A percentile compares a stretch with the other conserved stretches of the same genome.
phyloP scores from a whole-genome alignment of 2,113 vertebrate genomes.

The Vireo altiloquus region DNA sequence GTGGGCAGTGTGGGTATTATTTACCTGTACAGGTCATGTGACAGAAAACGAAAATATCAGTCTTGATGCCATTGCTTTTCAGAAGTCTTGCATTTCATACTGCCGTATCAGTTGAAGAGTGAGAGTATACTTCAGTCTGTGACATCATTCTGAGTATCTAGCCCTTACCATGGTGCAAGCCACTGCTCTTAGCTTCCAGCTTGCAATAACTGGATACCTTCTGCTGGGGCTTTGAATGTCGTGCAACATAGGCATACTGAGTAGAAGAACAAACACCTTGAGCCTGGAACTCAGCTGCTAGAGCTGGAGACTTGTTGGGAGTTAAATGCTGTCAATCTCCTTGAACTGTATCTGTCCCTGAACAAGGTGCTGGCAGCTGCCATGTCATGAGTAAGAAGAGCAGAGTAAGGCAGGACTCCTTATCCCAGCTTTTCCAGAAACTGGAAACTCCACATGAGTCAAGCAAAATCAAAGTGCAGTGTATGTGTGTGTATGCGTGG shows the following conservation, averaged over 20 bases:
- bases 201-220: not conserved
- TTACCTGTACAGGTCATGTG: not conserved
- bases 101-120: not conserved
- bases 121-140: not conserved
- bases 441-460: not conserved
- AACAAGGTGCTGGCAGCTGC: not conserved
- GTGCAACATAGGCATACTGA: rapidly evolving
- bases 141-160: not conserved
- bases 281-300: not conserved
- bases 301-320: not conserved
- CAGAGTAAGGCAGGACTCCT: not conserved
- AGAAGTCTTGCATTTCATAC: not conserved
- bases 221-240: not conserved
- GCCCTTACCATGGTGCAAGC: not conserved
- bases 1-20: not conserved
- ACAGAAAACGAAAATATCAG: not conserved
- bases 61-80: not conserved
- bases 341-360: not conserved
- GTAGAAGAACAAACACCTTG: not conserved
- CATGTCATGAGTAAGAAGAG: not conserved
- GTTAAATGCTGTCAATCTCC: not conserved
- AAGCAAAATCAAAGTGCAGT: not conserved
- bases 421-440: not conserved
- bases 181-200: not conserved
- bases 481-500: not conserved